Conservation (phyloP, 2,797 vertebrate species). For the Gymnothorax reevesii region DNA sequence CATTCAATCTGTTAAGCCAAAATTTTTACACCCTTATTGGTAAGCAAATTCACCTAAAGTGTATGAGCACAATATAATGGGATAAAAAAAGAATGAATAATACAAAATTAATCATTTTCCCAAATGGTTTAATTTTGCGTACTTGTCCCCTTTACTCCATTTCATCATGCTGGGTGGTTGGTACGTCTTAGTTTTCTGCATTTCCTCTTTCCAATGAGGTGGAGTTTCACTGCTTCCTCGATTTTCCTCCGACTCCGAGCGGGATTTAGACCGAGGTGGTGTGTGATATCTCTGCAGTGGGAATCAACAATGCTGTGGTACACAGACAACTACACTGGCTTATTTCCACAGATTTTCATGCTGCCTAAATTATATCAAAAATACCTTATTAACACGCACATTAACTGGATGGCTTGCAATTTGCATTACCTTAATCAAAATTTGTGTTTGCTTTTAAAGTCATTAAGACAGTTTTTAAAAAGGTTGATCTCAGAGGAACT, state of each 20-base stretch:
- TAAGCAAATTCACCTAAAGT: slow-evolving; percentile 46
- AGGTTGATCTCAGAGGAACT: background rate
- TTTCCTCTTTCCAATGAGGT: slow-evolving; percentile 98
- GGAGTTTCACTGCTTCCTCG: slow-evolving; percentile 91
- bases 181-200: slow-evolving; percentile 86
- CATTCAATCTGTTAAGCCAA: slow-evolving; percentile 70
- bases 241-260: slow-evolving; percentile 86
- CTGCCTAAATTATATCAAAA: background rate
- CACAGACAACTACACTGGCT: slow-evolving; percentile 15
- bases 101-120: background rate
- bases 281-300: slow-evolving; percentile 88
- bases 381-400: too few species aligned
- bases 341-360: slow-evolving; percentile 19
- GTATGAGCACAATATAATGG: background rate
- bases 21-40: slow-evolving; percentile 45
- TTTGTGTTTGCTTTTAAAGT: slow-evolving; percentile 20
- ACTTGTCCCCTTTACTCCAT: slow-evolving; percentile 98
- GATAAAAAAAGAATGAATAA: background rate
- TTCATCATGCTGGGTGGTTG: slow-evolving; percentile 83
- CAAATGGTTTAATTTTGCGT: slow-evolving; percentile 47
- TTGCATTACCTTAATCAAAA: slow-evolving; percentile 36
- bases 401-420: slow-evolving; percentile 22
- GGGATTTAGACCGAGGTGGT: slow-evolving; percentile 87
- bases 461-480: slow-evolving; percentile 15
- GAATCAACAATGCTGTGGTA: slow-evolving; percentile 15